These are phyloP conservation scores for Drosophila helvetica DNA, from an alignment of 2,888 invertebrate species.

Conservation along the genomic window DNA sequence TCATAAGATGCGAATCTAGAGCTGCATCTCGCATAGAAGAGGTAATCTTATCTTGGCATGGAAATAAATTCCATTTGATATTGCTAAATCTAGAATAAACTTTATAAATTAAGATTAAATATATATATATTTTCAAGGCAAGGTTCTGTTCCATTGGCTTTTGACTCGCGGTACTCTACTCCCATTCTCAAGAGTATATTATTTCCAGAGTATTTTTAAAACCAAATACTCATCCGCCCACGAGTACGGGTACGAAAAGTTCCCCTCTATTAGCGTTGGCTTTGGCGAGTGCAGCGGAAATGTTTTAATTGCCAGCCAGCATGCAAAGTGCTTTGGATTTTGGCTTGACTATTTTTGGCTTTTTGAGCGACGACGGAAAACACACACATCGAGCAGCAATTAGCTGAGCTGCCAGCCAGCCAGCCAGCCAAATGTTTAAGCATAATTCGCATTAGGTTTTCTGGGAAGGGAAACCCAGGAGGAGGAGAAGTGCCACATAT, in stretches of 20 bases:
- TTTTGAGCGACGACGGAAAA: slow-evolving; percentile 35
- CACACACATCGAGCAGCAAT: slow-evolving; percentile 50
- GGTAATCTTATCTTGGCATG: neutral
- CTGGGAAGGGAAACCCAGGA: slow-evolving; percentile 12
- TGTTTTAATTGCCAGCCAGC: slow-evolving; percentile 59
- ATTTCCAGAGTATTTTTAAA: slow-evolving; percentile 11
- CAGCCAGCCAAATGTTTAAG: slow-evolving; percentile 43
- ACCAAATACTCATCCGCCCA: neutral
- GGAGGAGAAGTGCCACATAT: slow-evolving; percentile 10
- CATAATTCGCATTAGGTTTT: slow-evolving; percentile 53
- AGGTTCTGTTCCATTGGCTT: neutral
- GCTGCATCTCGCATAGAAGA: neutral
- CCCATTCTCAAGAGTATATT: slow-evolving; percentile 4
- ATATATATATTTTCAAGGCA: neutral
- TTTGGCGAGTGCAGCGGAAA: slow-evolving; percentile 56
- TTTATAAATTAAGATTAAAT: neutral
- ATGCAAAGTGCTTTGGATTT: slow-evolving; percentile 52
- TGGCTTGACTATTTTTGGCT: slow-evolving; percentile 22
- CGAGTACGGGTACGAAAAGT: neutral
- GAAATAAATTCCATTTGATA: neutral
- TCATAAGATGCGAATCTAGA: neutral
- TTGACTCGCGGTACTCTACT: neutral
- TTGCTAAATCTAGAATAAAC: neutral
- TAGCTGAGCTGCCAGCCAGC: slow-evolving; percentile 55
- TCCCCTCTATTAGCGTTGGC: slow-evolving; percentile 3